phyloP scores from a whole-genome alignment of 1,140 invertebrate genomes.

The Drosophila erecta region DNA sequence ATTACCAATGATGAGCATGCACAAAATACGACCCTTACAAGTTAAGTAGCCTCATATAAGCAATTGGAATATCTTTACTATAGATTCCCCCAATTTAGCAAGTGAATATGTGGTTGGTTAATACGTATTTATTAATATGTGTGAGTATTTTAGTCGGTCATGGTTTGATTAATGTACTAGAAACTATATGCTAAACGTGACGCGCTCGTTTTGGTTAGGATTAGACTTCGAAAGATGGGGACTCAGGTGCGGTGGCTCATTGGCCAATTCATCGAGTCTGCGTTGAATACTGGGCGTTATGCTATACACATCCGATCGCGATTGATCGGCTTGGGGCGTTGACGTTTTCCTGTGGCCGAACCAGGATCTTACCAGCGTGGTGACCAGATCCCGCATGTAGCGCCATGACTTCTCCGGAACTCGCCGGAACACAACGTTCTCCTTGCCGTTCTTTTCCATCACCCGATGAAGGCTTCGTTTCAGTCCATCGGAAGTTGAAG shows the following conservation, averaged over 20 bases:
- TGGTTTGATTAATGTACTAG: slow-evolving; percentile 23
- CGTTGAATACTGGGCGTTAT: slow-evolving; percentile 74
- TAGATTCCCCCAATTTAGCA: slow-evolving; percentile 9
- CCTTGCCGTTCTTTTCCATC: slow-evolving; percentile 78
- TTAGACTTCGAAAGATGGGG: slow-evolving; percentile 31
- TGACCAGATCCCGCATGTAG: slow-evolving; percentile 87
- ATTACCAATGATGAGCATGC: not conserved
- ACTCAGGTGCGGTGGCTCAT: slow-evolving; percentile 52
- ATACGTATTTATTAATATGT: slow-evolving; percentile 50
- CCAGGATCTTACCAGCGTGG: slow-evolving; percentile 86
- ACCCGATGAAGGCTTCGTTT: slow-evolving; percentile 69
- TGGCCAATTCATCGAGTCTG: slow-evolving; percentile 65
- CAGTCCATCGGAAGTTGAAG: slow-evolving; percentile 33
- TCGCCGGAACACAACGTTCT: slow-evolving; percentile 80
- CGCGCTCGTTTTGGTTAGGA: slow-evolving; percentile 40
- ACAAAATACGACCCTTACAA: not conserved
- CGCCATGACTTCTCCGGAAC: slow-evolving; percentile 86
- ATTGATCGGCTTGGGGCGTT: slow-evolving; percentile 16
- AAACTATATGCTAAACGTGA: slow-evolving; percentile 70
- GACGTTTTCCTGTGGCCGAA: slow-evolving; percentile 52
- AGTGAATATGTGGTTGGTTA: slow-evolving; percentile 43
- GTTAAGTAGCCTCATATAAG: too few species aligned
- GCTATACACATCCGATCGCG: slow-evolving; percentile 64
- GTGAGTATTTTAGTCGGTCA: slow-evolving; percentile 19
- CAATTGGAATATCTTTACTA: not conserved